A percentile compares a stretch with the other conserved stretches of the same genome.
Conservation (phyloP, 53 echinoderm and acorn worm species). For the Mesocentrotus franciscanus region DNA sequence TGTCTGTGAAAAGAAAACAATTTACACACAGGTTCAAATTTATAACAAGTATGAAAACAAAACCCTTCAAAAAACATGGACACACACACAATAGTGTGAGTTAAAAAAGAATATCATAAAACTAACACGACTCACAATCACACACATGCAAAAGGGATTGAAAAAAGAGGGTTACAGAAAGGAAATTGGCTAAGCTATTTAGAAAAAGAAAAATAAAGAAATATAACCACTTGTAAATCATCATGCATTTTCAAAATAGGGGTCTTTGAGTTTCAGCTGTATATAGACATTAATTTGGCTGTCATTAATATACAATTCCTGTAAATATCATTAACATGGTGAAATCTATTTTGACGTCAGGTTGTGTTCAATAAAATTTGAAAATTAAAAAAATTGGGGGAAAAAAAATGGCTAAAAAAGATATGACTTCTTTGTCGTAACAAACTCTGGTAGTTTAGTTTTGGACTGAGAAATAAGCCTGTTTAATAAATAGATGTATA, state of each 20-base stretch:
- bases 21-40: neutral
- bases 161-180: neutral
- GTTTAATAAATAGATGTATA: too few relatives aligned
- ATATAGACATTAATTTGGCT: too few relatives aligned
- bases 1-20: neutral
- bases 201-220: neutral
- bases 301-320: too few relatives aligned
- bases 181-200: neutral
- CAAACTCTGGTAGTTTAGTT: neutral
- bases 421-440: too few relatives aligned
- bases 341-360: too few relatives aligned
- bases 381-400: too few relatives aligned
- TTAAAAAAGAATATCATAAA: neutral
- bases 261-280: too few relatives aligned
- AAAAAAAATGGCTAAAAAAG: too few relatives aligned
- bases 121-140: neutral
- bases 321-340: too few relatives aligned
- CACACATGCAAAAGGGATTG: neutral
- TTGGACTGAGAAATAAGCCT: neutral
- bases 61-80: neutral
- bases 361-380: too few relatives aligned
- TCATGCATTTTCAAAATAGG: neutral
- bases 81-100: neutral
- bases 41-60: neutral
- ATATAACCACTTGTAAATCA: neutral